Evolutionary conservation across 1,140 invertebrate genomes (phyloP), one percentile per base, ranked within the genome.

Genomic region (Tyrophagus putrescentiae): DNA sequence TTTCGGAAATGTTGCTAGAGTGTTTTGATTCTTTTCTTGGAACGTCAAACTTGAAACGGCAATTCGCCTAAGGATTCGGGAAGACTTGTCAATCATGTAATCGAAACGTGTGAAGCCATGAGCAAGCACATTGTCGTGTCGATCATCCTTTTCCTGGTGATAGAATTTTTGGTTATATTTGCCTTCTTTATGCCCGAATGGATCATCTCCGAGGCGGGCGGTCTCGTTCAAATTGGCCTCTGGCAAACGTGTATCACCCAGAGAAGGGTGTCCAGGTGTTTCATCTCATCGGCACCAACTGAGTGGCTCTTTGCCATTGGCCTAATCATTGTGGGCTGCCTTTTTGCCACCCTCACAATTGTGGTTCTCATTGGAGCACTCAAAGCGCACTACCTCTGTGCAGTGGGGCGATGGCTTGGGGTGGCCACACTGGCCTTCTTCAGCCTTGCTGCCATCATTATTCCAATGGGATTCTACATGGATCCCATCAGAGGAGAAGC

Each of bases 341-440:
- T 91, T 68, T 89, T 88, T 68, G 88, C 93, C 56, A 91, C 88
- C 0, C 85, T 84, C 4, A 93, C 90, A 1, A 83, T 94, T 50
- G 85, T 92, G 65, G 72, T 94, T 11, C 72, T 94, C 23, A 82
- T 82, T 13, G 82, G 85, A 16, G 92, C 89, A 28, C 85, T 87
- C 67, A 93, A 90, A 84, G 87, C 90, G 71, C 75, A 84, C 52
- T 84, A 87, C 73, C 84, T 91, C 0, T 82, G 93, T 65, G 84
- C 86, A 1, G 91, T 90, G 78, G 90, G 89, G 4, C 75, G 89
- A 70, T 94, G 90, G 89, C 84, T 93, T 64, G 91, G 91, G 68
- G 94, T 95, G 75, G 84, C 86, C 65, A 89, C 89, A 69, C 93
- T 94, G 88, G 85, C 94, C n/a, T 73, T 93, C 29, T 96, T 94